Percentiles rank a stretch among this genome's conserved stretches.
Conservation (phyloP, 2,113 vertebrate genomes). For the Crotalus viridis region DNA sequence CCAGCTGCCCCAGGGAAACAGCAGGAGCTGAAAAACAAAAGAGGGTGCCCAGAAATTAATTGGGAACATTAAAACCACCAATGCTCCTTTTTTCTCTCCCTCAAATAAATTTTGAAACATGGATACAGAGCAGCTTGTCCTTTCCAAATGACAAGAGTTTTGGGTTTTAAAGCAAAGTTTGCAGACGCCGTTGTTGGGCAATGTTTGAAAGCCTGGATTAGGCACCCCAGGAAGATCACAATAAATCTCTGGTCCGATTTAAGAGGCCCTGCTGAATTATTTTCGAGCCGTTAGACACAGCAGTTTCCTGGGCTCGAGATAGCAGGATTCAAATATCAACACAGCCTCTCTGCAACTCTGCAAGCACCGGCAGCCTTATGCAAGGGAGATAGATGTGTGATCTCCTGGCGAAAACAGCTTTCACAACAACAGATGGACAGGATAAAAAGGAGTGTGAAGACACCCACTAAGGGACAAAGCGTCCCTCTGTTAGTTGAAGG, state of each 20-base stretch:
- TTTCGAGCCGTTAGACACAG: not conserved
- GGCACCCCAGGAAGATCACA: not conserved
- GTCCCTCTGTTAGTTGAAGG: not conserved
- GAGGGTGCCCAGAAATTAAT: not conserved
- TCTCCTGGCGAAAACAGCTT: not conserved
- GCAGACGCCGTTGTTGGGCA: not conserved
- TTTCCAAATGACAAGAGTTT: not conserved
- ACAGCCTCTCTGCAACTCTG: not conserved
- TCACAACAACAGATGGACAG: not conserved
- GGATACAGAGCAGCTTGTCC: not conserved
- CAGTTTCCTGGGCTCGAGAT: not conserved
- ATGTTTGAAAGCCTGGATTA: not conserved
- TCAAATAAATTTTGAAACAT: not conserved
- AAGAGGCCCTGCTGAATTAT: not conserved
- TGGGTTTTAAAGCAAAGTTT: not conserved
- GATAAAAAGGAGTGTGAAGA: not conserved
- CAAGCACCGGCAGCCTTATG: not conserved
- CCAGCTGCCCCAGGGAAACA: not conserved
- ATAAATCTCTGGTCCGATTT: not conserved
- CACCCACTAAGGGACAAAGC: not conserved
- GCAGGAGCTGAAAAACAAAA: not conserved
- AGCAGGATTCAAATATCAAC: not conserved
- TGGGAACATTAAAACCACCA: not conserved
- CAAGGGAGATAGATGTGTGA: not conserved
- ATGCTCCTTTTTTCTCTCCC: not conserved